Evolutionary conservation across 1,140 invertebrate species (phyloP), one percentile per base, ranked within the genome.

Genomic region (Carcinoscorpius rotundicauda): DNA sequence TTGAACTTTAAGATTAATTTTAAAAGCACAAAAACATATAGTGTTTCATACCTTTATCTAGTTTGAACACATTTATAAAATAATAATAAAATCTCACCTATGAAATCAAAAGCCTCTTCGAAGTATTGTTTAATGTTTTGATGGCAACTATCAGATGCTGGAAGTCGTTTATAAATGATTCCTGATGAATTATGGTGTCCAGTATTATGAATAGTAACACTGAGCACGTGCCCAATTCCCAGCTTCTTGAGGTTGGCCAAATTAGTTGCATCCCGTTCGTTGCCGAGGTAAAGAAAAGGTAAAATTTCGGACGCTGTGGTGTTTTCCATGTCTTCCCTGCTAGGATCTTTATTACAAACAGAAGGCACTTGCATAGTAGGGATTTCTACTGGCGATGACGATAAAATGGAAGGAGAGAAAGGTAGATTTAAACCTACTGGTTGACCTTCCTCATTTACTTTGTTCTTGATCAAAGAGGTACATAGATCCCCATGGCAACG

Each of bases 71-170:
- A 29, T 29, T 29, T 29, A 29, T 29, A 29, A 29, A 29, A 29
- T 29, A 29, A 29, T 2, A 29, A 29, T 29, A 29, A 29, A 29
- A 29, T 0, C 85, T 87, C 78, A 93, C 91, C 91, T 72, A 94
- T 94, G 78, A 93, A 94, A 68, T 89, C 84, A 75, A 87, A 91
- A 64, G 91, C 88, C 75, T 92, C 88, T 73, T 92, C 87, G 78
- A 93, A 94, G 81, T 92, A 93, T 80, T 93, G 90, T 72, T 88
- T 88, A 10, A 93, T 84, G 78, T 94, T 93, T 75, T 93, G 90
- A 72, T 91, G 87, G 6, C 87, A 85, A 57, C 86, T 89, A 79
- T 94, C 91, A 49, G 84, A 82, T 58, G 89, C 90, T 48, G 89
- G 88, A 71, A 93, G 84, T 74, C 89, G 84, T 75, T 88, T 87